Evolutionary conservation across 2,888 invertebrate species (phyloP).

Genomic region (Norana najaformis): DNA sequence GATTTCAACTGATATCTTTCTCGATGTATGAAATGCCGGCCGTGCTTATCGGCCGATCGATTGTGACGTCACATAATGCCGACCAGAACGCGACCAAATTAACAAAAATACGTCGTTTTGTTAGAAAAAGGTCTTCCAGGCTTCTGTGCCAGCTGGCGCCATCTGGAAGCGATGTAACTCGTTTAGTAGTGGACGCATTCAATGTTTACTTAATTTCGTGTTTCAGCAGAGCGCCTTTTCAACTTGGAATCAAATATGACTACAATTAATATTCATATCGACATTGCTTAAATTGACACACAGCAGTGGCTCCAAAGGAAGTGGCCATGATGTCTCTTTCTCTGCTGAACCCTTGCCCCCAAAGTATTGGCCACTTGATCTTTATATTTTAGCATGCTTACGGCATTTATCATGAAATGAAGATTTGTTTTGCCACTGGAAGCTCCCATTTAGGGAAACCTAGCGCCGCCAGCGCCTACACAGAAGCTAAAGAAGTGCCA

Average conservation of each 20-base stretch:
- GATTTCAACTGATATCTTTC: neutral
- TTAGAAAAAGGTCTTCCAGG: neutral
- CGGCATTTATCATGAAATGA: neutral
- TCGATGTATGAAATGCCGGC: neutral
- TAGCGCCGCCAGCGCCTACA: constrained; percentile 13
- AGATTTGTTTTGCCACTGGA: neutral
- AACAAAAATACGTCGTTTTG: neutral
- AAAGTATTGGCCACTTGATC: neutral
- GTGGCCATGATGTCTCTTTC: no score
- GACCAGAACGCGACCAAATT: neutral
- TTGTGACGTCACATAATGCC: neutral
- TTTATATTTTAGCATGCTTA: neutral
- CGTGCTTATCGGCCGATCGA: constrained; percentile 1
- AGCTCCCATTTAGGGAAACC: neutral
- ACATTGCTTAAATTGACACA: no score
- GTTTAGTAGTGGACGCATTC: neutral
- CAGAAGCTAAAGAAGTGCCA: neutral
- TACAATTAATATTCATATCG: no score
- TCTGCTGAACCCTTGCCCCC: neutral
- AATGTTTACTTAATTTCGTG: neutral
- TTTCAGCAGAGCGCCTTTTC: neutral
- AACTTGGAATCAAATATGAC: no score
- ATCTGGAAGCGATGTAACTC: neutral
- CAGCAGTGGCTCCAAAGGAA: no score
- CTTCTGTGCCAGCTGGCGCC: neutral